Evolutionary conservation across 2,797 vertebrate genomes (phyloP).

Genomic region (Clarias laeviceps): DNA sequence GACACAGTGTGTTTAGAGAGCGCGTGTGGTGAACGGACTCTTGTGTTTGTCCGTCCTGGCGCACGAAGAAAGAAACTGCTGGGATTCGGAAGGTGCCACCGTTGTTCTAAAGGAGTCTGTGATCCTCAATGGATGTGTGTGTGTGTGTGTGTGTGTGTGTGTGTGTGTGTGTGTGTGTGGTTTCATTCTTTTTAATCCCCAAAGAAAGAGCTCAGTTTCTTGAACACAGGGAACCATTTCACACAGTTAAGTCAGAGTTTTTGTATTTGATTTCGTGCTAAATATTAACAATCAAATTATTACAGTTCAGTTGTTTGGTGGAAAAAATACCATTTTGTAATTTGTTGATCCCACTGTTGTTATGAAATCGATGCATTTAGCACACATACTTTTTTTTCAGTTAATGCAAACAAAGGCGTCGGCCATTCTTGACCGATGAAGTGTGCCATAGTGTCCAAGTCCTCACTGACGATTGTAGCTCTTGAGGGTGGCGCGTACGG

Average conservation of each 20-base stretch:
- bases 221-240: background rate
- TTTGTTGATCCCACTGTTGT: too few relatives aligned
- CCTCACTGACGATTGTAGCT: too few relatives aligned
- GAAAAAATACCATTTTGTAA: too few relatives aligned
- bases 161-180: conserved; percentile 8
- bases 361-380: too few relatives aligned
- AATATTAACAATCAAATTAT: background rate
- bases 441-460: too few relatives aligned
- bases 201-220: conserved; percentile 5
- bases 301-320: background rate
- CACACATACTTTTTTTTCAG: too few relatives aligned
- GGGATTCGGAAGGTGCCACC: conserved; percentile 9
- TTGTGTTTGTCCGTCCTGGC: conserved; percentile 78
- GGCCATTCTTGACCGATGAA: too few relatives aligned
- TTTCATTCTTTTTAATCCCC: conserved; percentile 17
- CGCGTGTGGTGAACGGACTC: conserved; percentile 53
- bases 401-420: too few relatives aligned
- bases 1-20: conserved; percentile 58
- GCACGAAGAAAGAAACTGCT: conserved; percentile 75
- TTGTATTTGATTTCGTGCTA: background rate
- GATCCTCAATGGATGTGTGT: background rate
- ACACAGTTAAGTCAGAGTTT: background rate
- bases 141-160: conserved; percentile 6
- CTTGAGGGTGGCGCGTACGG: too few relatives aligned
- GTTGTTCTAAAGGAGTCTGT: conserved; percentile 3